phyloP scores from a whole-genome alignment of 37 sponge, comb jelly and placozoan species.

The Ephydatia muelleri region DNA sequence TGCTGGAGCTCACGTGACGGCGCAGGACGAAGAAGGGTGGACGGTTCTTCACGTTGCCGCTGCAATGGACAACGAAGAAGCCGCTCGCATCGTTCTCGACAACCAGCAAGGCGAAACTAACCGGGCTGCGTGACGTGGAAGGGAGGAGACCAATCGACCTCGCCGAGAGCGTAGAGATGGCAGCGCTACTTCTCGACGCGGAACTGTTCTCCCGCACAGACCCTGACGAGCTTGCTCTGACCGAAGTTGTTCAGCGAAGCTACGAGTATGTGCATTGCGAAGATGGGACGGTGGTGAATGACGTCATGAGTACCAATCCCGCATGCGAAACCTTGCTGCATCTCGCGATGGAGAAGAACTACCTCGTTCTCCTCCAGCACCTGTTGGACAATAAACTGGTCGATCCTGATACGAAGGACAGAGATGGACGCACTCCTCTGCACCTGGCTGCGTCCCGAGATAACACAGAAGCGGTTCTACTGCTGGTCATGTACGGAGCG shows the following conservation, averaged over 20 bases:
- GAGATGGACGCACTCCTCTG: slow-evolving; percentile 13
- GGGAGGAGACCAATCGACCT: slow-evolving; percentile 72
- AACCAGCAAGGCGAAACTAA: slow-evolving; percentile 12
- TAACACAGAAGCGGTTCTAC: neutral
- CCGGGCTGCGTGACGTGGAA: slow-evolving; percentile 28
- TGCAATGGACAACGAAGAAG: slow-evolving; percentile 67
- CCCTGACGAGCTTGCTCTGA: neutral
- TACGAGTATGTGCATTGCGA: no score
- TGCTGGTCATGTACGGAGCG: neutral
- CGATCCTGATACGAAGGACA: neutral
- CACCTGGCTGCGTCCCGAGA: neutral
- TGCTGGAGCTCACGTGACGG: slow-evolving; percentile 57
- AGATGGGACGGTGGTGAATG: neutral
- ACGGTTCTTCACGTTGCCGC: slow-evolving; percentile 70
- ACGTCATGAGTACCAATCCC: neutral
- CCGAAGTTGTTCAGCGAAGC: neutral
- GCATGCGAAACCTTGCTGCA: neutral
- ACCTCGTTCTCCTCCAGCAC: neutral
- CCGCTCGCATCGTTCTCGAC: slow-evolving; percentile 43
- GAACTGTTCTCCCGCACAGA: slow-evolving; percentile 20
- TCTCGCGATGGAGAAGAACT: slow-evolving; percentile 16
- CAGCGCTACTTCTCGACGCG: slow-evolving; percentile 54
- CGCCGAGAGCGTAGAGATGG: slow-evolving; percentile 63
- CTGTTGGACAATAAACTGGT: slow-evolving; percentile 7
- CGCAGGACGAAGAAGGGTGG: slow-evolving; percentile 64